Evolutionary conservation across 2,113 vertebrate species (phyloP).

Genomic region (Holacanthus passer): DNA sequence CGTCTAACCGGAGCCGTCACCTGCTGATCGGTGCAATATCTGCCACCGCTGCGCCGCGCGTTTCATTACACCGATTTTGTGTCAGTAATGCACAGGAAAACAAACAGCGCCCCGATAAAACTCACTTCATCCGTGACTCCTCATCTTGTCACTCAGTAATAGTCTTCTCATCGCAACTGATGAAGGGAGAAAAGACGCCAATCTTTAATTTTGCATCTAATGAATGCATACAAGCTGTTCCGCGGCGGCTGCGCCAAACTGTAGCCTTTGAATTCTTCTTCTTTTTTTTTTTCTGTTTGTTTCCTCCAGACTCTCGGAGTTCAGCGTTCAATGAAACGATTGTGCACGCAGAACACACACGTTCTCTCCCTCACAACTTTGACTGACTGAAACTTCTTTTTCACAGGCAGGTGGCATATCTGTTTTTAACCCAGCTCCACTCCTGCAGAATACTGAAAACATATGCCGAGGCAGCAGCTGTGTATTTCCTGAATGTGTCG

Average conservation of each 20-base stretch:
- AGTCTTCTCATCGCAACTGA: slow-evolving; percentile 25
- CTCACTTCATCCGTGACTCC: slow-evolving; percentile 4
- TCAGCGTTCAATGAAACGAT: slow-evolving; percentile 35
- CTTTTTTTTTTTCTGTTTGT: too few relatives aligned
- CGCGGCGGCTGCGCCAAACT: slow-evolving; percentile 30
- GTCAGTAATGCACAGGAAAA: slow-evolving; percentile 2
- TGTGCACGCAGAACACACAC: slow-evolving; percentile 33
- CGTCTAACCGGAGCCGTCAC: background rate
- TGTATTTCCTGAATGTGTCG: slow-evolving; percentile 41
- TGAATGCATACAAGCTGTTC: slow-evolving; percentile 67
- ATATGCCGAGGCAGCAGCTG: slow-evolving; percentile 64
- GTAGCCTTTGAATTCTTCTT: slow-evolving; percentile 53
- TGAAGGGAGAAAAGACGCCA: slow-evolving; percentile 39
- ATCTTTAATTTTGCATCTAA: slow-evolving; percentile 70
- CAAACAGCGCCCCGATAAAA: background rate
- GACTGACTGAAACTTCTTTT: slow-evolving; percentile 34
- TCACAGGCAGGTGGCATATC: slow-evolving; percentile 43
- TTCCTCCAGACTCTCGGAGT: slow-evolving; percentile 30
- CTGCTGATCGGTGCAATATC: slow-evolving; percentile 20
- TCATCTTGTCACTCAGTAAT: slow-evolving; percentile 30
- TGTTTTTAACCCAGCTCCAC: slow-evolving; percentile 41
- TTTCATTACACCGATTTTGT: background rate
- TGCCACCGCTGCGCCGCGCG: background rate
- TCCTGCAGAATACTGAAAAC: slow-evolving; percentile 52
- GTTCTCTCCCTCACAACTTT: slow-evolving; percentile 9